Percentiles rank a stretch among this genome's conserved stretches.
Evolutionary conservation across 2,888 invertebrate species (phyloP).

Genomic region (Thecophora atra): DNA sequence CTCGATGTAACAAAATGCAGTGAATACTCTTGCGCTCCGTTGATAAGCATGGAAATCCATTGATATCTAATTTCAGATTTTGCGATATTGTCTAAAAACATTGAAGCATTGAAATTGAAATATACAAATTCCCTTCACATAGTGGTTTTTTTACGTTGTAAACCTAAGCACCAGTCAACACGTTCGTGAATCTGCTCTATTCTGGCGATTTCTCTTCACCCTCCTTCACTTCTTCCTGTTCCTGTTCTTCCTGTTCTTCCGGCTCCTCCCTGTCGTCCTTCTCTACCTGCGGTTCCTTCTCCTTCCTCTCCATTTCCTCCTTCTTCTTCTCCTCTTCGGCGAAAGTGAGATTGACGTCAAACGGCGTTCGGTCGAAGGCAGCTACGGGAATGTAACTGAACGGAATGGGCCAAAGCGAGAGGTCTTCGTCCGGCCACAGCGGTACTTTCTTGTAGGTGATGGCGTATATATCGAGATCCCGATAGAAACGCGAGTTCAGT

Average conservation of each 20-base stretch:
- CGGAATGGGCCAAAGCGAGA: conserved; percentile 56
- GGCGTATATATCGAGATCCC: conserved; percentile 47
- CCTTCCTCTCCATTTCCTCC: background rate
- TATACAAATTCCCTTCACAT: too few relatives aligned
- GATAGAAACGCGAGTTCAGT: conserved; percentile 53
- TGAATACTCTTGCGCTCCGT: too few relatives aligned
- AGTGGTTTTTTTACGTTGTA: too few relatives aligned
- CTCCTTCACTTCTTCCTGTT: background rate
- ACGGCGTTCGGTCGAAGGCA: conserved; percentile 54
- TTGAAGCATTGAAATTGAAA: too few relatives aligned
- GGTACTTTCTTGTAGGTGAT: conserved; percentile 49
- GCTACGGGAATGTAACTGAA: conserved; percentile 55
- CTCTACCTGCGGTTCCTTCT: background rate
- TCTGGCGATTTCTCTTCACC: too few relatives aligned
- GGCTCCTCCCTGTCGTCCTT: background rate
- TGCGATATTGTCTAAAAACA: too few relatives aligned
- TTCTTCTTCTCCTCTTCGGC: conserved; percentile 45
- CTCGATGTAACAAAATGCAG: too few relatives aligned
- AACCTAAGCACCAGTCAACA: too few relatives aligned
- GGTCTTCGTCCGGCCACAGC: conserved; percentile 51
- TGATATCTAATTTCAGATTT: too few relatives aligned
- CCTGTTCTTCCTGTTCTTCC: background rate
- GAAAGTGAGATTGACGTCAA: conserved; percentile 60
- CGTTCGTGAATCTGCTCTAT: too few relatives aligned
- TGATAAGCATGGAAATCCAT: too few relatives aligned